Evolutionary conservation across 2,113 vertebrate species (phyloP).

Genomic region (Manacus vitellinus): DNA sequence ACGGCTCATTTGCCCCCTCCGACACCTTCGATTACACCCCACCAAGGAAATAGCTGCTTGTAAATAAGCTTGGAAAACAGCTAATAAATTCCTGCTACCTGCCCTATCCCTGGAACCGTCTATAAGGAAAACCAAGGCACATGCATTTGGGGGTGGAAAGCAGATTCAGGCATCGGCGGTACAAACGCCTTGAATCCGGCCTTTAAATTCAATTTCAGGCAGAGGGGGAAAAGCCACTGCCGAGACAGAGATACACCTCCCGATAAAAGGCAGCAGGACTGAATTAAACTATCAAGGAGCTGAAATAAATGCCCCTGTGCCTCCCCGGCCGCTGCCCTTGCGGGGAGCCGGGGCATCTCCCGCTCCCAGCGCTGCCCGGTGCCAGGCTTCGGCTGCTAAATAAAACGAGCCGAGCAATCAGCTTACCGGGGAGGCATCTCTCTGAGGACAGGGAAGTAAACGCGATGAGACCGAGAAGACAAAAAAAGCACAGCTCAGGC

Average conservation of each 20-base stretch:
- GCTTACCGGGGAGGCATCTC: constrained; percentile 49
- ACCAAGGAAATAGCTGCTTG: background rate
- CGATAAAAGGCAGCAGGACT: background rate
- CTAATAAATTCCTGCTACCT: background rate
- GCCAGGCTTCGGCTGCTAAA: background rate
- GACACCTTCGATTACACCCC: background rate
- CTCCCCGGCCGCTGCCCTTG: background rate
- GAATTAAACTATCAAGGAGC: background rate
- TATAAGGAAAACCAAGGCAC: background rate
- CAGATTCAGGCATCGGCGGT: background rate
- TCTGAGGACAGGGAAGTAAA: constrained; percentile 41
- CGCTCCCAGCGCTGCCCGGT: background rate
- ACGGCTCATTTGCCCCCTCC: background rate
- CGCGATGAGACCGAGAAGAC: constrained; percentile 47
- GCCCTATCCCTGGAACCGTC: background rate
- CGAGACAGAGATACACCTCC: background rate
- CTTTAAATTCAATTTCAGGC: background rate
- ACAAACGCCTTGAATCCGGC: background rate
- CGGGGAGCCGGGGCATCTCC: background rate
- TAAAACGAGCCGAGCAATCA: constrained; percentile 38
- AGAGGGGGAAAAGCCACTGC: background rate
- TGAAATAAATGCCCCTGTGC: background rate
- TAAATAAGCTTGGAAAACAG: background rate
- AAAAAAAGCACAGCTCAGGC: constrained; percentile 72
- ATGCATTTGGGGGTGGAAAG: fast-evolving